Percentiles rank a stretch among this genome's conserved stretches.
phyloP scores from a whole-genome alignment of 2,113 vertebrate genomes.

The Paedocypris sp. region DNA sequence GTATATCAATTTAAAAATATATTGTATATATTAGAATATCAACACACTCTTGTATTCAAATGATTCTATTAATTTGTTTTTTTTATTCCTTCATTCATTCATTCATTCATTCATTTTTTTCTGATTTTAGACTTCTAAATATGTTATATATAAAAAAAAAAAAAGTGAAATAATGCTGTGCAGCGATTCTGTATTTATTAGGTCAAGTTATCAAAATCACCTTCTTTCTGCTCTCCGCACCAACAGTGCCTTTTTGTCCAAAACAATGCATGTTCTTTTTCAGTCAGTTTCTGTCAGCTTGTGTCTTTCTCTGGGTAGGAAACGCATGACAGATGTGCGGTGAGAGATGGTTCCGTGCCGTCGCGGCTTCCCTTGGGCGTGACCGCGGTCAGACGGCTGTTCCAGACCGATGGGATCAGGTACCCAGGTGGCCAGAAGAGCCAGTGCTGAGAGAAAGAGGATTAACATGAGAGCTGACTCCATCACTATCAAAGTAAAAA shows the following conservation, averaged over 20 bases:
- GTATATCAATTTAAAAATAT: no score
- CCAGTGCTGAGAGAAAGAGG: background rate
- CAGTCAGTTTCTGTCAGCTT: background rate
- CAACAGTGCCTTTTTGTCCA: background rate
- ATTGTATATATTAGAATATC: no score
- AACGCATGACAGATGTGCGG: conserved; percentile 2
- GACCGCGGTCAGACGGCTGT: conserved; percentile 41
- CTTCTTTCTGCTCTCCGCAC: background rate
- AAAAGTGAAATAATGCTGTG: no score
- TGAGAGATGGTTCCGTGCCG: conserved; percentile 17
- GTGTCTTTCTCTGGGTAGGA: background rate
- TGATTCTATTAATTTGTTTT: no score
- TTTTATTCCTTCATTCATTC: no score
- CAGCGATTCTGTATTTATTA: no score
- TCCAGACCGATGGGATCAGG: conserved; percentile 5
- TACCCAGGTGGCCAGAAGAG: conserved; percentile 31
- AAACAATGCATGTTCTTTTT: no score
- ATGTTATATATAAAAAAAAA: no score
- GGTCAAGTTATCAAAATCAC: background rate
- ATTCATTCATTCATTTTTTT: no score
- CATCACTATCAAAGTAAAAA: no score
- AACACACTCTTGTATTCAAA: no score
- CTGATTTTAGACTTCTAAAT: no score
- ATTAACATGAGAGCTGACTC: background rate
- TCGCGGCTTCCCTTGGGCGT: conserved; percentile 44